A percentile compares a stretch with the other conserved stretches of the same genome.
Conservation (phyloP, 2,797 vertebrate genomes). For the Botia kubotai region DNA sequence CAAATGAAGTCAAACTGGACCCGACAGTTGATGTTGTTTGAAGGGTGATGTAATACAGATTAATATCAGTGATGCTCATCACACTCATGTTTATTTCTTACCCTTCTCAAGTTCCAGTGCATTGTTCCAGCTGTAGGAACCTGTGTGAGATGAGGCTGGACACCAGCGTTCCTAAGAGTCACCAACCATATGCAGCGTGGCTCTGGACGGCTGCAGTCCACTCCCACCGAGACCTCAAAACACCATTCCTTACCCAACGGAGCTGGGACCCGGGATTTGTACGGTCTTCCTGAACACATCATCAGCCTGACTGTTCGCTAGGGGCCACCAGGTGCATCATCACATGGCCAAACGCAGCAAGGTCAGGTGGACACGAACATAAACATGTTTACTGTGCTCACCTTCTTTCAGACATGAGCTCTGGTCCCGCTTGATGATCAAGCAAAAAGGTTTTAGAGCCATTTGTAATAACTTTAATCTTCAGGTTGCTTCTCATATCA, state of each 20-base stretch:
- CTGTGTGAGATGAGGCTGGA: constrained; percentile 47
- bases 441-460: neutral
- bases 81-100: constrained; percentile 62
- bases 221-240: constrained; percentile 86
- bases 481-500: neutral
- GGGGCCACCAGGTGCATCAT: neutral
- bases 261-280: constrained; percentile 64
- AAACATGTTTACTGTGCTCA: neutral
- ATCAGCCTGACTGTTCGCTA: neutral
- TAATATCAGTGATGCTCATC: neutral
- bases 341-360: constrained; percentile 3
- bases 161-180: constrained; percentile 70
- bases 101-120: constrained; percentile 66
- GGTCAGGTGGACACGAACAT: constrained; percentile 54
- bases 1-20: too few species aligned
- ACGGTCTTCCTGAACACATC: constrained; percentile 47
- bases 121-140: constrained; percentile 64
- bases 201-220: constrained; percentile 90
- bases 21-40: too few species aligned
- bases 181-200: constrained; percentile 93
- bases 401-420: constrained; percentile 2
- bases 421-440: neutral
- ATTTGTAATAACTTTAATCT: too few species aligned
- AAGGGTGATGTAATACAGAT: neutral
- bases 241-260: constrained; percentile 79